Evolutionary conservation across 2,888 invertebrate species (phyloP).

Genomic region (Synanthedon formicaeformis): DNA sequence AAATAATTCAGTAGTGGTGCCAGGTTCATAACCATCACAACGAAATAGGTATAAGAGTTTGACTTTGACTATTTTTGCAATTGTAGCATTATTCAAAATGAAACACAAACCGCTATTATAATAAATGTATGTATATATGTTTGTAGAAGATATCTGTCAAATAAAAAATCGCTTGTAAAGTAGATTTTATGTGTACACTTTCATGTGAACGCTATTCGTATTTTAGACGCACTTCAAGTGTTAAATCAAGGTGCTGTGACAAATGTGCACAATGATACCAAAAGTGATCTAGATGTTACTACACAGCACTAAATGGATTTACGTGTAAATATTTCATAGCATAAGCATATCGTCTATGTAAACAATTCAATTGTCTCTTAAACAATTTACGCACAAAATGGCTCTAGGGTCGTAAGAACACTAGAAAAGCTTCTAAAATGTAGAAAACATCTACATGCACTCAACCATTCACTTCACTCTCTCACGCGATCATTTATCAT

Average conservation of each 20-base stretch:
- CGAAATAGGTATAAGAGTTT: slow-evolving; percentile 55
- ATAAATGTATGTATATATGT: slow-evolving; percentile 32
- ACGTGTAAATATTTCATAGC: neutral
- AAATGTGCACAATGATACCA: neutral
- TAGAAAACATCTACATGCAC: slow-evolving; percentile 34
- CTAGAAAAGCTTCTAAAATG: slow-evolving; percentile 37
- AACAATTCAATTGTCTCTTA: neutral
- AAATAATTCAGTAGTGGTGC: slow-evolving; percentile 39
- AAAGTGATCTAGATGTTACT: neutral
- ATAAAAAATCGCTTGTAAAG: slow-evolving; percentile 29
- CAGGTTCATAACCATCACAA: slow-evolving; percentile 57
- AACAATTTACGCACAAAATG: slow-evolving; percentile 49
- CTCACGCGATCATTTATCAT: slow-evolving; percentile 45
- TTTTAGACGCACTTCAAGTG: neutral
- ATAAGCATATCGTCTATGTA: neutral
- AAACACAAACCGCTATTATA: slow-evolving; percentile 34
- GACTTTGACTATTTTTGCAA: slow-evolving; percentile 63
- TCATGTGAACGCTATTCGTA: neutral
- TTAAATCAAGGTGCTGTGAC: neutral
- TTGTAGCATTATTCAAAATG: slow-evolving; percentile 28
- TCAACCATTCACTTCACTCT: slow-evolving; percentile 45
- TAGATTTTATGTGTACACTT: slow-evolving; percentile 9
- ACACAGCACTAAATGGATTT: neutral
- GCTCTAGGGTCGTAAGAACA: slow-evolving; percentile 38
- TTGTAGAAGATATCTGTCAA: slow-evolving; percentile 17